phyloP scores from a whole-genome alignment of 2,113 vertebrate genomes.

The Sciurus niger region DNA sequence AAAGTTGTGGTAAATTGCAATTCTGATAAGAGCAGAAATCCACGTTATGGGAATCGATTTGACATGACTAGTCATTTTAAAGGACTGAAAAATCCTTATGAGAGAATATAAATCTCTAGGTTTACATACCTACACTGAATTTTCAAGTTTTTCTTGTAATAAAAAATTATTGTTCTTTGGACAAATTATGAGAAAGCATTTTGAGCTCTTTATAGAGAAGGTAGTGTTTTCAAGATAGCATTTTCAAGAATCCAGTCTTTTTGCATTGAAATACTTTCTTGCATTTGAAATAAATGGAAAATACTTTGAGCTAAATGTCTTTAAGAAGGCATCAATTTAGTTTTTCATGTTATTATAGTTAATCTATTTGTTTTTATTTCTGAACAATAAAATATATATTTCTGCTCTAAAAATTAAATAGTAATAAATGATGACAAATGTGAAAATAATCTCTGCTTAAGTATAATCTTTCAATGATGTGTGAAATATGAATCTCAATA shows the following conservation, averaged over 20 bases:
- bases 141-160: conserved; percentile 2
- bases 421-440: conserved; percentile 64
- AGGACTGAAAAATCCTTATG: not conserved
- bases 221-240: not conserved
- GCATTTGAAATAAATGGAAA: conserved; percentile 53
- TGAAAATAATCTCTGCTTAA: conserved; percentile 56
- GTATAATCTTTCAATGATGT: conserved; percentile 61
- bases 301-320: conserved; percentile 2
- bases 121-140: conserved; percentile 23
- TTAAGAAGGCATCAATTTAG: conserved; percentile 57
- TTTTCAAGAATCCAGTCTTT: not conserved
- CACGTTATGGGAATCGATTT: not conserved
- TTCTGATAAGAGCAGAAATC: conserved; percentile 44
- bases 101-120: conserved; percentile 45
- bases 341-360: conserved; percentile 54
- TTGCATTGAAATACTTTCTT: conserved; percentile 43
- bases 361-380: conserved; percentile 60
- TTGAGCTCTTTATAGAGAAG: not conserved
- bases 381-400: conserved; percentile 69
- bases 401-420: conserved; percentile 46
- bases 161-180: conserved; percentile 17
- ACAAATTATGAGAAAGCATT: conserved; percentile 20
- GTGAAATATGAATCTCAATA: conserved; percentile 77
- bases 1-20: conserved; percentile 56
- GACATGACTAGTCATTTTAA: conserved; percentile 6